Evolutionary conservation across 2,888 invertebrate genomes (phyloP), one percentile per base, ranked within the genome.

Genomic region (Gerris lacustris): DNA sequence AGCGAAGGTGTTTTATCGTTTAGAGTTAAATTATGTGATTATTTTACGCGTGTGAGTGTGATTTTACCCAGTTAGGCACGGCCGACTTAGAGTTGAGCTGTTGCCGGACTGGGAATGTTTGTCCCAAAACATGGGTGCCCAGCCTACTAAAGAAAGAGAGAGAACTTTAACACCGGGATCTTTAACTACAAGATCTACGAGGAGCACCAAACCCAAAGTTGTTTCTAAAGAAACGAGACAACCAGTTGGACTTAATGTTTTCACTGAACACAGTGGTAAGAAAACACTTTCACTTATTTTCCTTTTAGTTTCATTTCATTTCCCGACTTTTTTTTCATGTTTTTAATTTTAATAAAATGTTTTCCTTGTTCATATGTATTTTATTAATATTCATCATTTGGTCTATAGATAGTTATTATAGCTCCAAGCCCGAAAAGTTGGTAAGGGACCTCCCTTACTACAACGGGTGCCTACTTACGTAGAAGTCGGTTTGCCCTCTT

Each of bases 221-320:
- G 88, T 88, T 78, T 85, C 87, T 74, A 91, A 92, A 84, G 93
- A 93, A 85, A 88, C 89, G 80, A 87, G 91, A 81, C 87, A 88
- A 78, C 88, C 90, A 79, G 18, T 64, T 64, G 91, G 92, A 79
- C 89, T 92, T 78, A 94, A 94, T 83, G 92, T 94, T 81, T 95
- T 94, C 83, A 94, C 94, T 63, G 94, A 94, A 84, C 94, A 94
- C 82, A 94, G 90, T 83, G 94, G 94, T 94, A 84, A 87, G 90
- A 85, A 31, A 31, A 31, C 31, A 31, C 31, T 31, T 31, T 31
- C 31, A 69, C 45, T 66, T 63, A 68, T 31, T 64, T 63, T 62
- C 63, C 45, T 18, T 44, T 6, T 31, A n/a, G 6, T 70, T 66
- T 17, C 44, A 67, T 44, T 69, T 67, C 45, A 67, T 43, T 18